A percentile compares a stretch with the other conserved stretches of the same genome.
Evolutionary conservation across 2,888 invertebrate species (phyloP).

Genomic region (Meteorus colon): DNA sequence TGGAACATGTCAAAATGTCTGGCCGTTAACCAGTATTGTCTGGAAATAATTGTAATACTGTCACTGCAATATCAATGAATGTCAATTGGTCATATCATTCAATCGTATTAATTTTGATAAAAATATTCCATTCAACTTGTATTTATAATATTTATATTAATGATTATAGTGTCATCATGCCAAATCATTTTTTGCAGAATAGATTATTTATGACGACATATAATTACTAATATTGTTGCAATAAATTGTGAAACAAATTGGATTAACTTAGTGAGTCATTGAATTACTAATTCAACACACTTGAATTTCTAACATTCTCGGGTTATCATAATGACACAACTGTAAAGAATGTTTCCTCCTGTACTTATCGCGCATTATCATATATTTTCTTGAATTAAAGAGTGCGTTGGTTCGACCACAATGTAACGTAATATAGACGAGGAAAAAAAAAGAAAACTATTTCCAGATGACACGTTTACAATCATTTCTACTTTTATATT

Average conservation of each 20-base stretch:
- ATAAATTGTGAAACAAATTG: not conserved
- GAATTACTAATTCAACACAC: not conserved
- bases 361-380: not conserved
- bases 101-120: constrained; percentile 27
- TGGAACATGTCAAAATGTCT: constrained; percentile 11
- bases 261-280: not conserved
- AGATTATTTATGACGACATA: not conserved
- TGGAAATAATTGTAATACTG: constrained; percentile 27
- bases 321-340: constrained; percentile 8
- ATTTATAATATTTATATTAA: constrained; percentile 11
- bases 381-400: not conserved
- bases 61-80: constrained; percentile 23
- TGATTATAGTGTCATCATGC: not conserved
- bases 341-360: not conserved
- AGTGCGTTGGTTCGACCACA: not conserved
- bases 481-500: not conserved
- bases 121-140: constrained; percentile 28
- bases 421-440: not conserved
- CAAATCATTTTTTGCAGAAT: not conserved
- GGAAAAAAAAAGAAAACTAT: not conserved
- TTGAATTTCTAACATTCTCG: not conserved
- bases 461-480: not conserved
- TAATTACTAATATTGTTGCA: not conserved
- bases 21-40: constrained; percentile 20
- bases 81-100: constrained; percentile 26